Conservation (phyloP, 2,113 vertebrate genomes). For the Corythornis cristatus region DNA sequence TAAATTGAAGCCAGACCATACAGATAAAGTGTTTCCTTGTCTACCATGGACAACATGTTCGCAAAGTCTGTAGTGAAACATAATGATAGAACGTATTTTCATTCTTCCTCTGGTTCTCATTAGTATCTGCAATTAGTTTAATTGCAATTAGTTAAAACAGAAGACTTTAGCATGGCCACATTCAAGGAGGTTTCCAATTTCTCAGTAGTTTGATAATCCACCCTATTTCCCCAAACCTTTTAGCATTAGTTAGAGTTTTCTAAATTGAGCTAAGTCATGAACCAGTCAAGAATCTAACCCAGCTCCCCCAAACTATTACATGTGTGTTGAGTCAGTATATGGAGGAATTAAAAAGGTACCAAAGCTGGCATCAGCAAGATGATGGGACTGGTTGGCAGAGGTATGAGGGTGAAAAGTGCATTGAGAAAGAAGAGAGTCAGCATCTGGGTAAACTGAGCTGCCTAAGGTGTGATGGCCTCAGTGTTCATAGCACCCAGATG, state of each 20-base stretch:
- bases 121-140: background rate
- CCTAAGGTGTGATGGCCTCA: accelerated
- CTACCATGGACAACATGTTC: background rate
- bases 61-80: background rate
- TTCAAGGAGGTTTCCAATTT: background rate
- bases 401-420: background rate
- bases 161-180: background rate
- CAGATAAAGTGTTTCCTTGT: background rate
- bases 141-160: background rate
- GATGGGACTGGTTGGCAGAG: background rate
- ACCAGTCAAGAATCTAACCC: background rate
- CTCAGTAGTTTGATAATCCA: background rate
- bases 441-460: background rate
- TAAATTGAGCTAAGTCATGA: background rate
- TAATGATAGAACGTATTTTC: background rate
- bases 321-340: background rate
- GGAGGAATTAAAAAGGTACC: background rate
- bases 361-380: background rate
- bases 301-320: background rate
- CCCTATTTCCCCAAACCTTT: background rate
- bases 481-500: background rate
- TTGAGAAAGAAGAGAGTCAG: background rate
- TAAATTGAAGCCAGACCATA: background rate
- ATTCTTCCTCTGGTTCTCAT: background rate
- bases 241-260: background rate